Base-by-base conservation (phyloP, 2,113 vertebrate genomes). In the Tympanuchus pallidicinctus region DNA sequence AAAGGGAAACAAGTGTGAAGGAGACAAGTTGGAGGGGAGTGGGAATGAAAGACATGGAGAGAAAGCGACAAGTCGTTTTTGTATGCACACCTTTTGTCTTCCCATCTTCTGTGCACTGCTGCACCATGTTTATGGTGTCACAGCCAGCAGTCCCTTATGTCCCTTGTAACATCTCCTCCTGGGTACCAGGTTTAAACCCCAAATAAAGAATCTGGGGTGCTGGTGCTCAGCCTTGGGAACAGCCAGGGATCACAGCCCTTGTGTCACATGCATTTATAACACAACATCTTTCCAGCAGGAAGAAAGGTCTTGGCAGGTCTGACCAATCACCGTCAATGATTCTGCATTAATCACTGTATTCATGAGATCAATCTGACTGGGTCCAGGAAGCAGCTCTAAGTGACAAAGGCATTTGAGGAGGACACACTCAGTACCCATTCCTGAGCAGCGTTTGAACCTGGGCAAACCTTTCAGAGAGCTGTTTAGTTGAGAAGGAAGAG, bases 1-100 rank as follows among this genome's bases (percentile, higher is more conserved):
- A 90, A 83, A 74, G 21, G 11, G 25, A 84, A 89, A 92, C 71
- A 89, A 71, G 56, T 8, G 43, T 86, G 38, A 80, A 61, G 30
- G 27, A 89, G 54, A 64, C 1, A 32, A 78, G 47, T 2, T 28
- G 80, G 43, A 47, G 19, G 18, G 20, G 45, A 59, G 67, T 43
- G 27, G n/a, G 42, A 45, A 77, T 66, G 16, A 88, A 94, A 88
- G 66, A 52, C 91, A 15, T 65, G 36, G 21, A 70, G 78, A 82
- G 34, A n/a, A 89, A 71, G 64, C 28, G 42, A 25, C 21, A 66
- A 67, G 34, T 48, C 57, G 7, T 47, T 81, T 8, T 34, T 17
- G 1, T 32, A 19, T 21, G 40, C 1, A 70, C 36, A 38, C 21
- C 66, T 79, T 6, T 10, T 1, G 24, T 45, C 25, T 77, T 67